Conservation (phyloP, 64 coral and sea anemone genomes). For the Dendronephthya gigantea region DNA sequence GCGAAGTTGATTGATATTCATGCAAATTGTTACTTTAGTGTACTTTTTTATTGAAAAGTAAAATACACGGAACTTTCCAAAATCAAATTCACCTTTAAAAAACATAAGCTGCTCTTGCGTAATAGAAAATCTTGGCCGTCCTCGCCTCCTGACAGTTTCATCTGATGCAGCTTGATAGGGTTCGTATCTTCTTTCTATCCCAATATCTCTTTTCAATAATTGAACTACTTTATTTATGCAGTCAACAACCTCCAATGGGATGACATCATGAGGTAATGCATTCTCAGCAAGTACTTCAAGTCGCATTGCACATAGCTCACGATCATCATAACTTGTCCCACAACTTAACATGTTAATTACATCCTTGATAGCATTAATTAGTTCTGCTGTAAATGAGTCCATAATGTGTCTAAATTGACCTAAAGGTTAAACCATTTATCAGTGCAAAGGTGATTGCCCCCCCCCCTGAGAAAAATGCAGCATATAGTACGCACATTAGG, state of each 20-base stretch:
- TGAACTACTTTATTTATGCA: too few species aligned
- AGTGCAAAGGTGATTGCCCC: too few species aligned
- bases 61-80: too few species aligned
- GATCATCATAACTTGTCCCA: not conserved
- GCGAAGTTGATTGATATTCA: too few species aligned
- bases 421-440: too few species aligned
- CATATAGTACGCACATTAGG: too few species aligned
- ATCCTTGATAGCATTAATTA: not conserved
- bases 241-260: too few species aligned
- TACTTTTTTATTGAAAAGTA: too few species aligned
- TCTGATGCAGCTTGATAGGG: not conserved
- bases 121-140: constrained; percentile 37
- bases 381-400: not conserved
- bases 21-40: too few species aligned
- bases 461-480: too few species aligned
- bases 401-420: not conserved
- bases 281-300: constrained; percentile 24
- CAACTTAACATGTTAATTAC: not conserved
- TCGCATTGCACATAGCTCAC: not conserved
- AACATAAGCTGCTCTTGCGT: too few species aligned
- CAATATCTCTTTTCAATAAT: not conserved
- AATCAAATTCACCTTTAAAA: too few species aligned
- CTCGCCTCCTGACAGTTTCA: not conserved
- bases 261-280: constrained; percentile 23
- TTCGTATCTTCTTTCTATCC: not conserved